Evolutionary conservation across 2,888 invertebrate genomes (phyloP).

Genomic region (Anticlea derivata): DNA sequence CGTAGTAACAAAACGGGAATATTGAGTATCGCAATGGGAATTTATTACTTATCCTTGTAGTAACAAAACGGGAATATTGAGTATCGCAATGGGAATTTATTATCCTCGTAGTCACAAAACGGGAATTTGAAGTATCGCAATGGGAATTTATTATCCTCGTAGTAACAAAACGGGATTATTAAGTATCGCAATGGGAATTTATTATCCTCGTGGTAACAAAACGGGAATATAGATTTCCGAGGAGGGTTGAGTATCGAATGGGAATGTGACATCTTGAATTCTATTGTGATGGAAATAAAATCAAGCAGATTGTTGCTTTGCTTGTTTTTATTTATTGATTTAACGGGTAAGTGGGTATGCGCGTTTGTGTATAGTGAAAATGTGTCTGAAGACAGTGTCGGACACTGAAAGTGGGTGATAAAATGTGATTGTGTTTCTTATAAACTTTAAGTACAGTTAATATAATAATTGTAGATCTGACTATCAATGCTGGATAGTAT

Average conservation of each 20-base stretch:
- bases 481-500: conserved; percentile 43
- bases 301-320: conserved; percentile 59
- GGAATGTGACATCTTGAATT: too few relatives aligned
- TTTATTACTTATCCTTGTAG: not conserved
- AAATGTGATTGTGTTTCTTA: conserved; percentile 81
- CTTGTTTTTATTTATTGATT: conserved; percentile 62
- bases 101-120: not conserved
- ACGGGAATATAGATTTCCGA: too few relatives aligned
- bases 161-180: not conserved
- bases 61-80: not conserved
- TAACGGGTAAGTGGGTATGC: conserved; percentile 63
- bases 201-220: not conserved
- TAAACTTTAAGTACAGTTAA: conserved; percentile 77
- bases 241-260: too few relatives aligned
- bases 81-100: not conserved
- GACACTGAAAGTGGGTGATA: conserved; percentile 74
- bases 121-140: not conserved
- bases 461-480: conserved; percentile 52
- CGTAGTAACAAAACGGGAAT: not conserved
- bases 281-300: conserved; percentile 47
- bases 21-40: not conserved
- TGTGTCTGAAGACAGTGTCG: conserved; percentile 67
- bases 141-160: not conserved
- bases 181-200: too few relatives aligned
- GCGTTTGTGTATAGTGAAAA: conserved; percentile 61